phyloP scores from a whole-genome alignment of 2,113 vertebrate genomes.

The Crotalus helleri region DNA sequence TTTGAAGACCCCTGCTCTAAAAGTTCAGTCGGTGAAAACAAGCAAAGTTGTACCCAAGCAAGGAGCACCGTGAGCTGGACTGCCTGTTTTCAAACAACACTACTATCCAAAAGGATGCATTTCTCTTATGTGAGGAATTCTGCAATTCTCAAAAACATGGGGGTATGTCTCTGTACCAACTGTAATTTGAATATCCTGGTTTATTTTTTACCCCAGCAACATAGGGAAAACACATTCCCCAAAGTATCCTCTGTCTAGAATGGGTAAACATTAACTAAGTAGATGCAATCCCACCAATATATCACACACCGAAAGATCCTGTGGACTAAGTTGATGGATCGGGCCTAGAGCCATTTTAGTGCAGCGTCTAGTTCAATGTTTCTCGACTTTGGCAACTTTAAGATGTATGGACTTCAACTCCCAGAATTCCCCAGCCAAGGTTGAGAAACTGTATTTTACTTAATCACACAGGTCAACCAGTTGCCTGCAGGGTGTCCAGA shows the following conservation, averaged over 20 bases:
- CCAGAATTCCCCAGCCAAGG: neutral
- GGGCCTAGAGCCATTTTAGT: neutral
- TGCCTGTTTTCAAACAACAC: no score
- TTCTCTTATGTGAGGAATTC: neutral
- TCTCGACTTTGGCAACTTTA: neutral
- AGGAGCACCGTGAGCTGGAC: neutral
- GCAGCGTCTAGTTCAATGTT: neutral
- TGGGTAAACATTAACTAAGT: neutral
- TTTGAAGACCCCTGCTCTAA: neutral
- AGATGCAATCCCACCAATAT: neutral
- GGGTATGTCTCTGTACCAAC: neutral
- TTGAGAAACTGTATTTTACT: no score
- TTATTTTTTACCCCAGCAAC: neutral
- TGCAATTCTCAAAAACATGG: neutral
- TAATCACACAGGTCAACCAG: no score
- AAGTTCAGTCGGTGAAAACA: neutral
- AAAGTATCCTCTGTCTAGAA: neutral
- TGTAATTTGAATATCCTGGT: neutral
- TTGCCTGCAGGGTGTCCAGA: no score
- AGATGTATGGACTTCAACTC: neutral
- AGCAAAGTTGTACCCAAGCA: neutral
- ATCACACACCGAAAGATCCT: neutral
- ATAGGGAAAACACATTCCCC: neutral
- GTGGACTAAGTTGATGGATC: neutral
- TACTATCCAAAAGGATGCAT: neutral